Evolutionary conservation across 2,888 invertebrate genomes (phyloP).

Genomic region (Junonia oenone): DNA sequence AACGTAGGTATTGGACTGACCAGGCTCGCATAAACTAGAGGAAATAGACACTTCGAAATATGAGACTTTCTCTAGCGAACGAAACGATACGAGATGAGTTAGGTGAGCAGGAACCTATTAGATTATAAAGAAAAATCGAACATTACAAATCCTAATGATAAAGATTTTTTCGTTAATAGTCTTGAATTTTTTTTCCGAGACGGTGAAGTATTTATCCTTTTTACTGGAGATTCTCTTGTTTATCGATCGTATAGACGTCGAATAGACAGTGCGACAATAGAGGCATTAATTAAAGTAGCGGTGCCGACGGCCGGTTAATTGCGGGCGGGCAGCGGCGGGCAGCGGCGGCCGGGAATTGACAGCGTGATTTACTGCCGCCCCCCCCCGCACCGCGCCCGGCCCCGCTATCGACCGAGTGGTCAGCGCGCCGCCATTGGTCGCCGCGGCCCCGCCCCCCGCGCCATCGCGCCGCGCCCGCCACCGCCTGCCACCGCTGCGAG

Average conservation of each 20-base stretch:
- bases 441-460: constrained; percentile 28
- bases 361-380: constrained; percentile 36
- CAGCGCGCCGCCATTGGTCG: constrained; percentile 44
- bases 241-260: constrained; percentile 9
- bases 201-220: background rate
- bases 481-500: constrained; percentile 19
- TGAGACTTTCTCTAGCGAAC: background rate
- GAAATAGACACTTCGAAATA: background rate
- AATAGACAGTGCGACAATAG: constrained; percentile 24
- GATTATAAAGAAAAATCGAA: background rate
- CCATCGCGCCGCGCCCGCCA: constrained; percentile 10
- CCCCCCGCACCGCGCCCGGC: constrained; percentile 11
- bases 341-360: constrained; percentile 33
- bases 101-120: background rate
- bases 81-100: too few species aligned
- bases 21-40: background rate
- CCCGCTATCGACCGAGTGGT: constrained; percentile 29
- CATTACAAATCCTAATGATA: background rate
- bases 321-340: constrained; percentile 18
- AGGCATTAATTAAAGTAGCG: constrained; percentile 23
- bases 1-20: background rate
- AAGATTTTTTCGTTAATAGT: background rate
- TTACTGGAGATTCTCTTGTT: background rate
- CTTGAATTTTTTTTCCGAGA: background rate
- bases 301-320: constrained; percentile 27